These are phyloP conservation scores for Ailurus styani DNA, from an alignment of 2,113 vertebrate species.

Conservation along the genomic window DNA sequence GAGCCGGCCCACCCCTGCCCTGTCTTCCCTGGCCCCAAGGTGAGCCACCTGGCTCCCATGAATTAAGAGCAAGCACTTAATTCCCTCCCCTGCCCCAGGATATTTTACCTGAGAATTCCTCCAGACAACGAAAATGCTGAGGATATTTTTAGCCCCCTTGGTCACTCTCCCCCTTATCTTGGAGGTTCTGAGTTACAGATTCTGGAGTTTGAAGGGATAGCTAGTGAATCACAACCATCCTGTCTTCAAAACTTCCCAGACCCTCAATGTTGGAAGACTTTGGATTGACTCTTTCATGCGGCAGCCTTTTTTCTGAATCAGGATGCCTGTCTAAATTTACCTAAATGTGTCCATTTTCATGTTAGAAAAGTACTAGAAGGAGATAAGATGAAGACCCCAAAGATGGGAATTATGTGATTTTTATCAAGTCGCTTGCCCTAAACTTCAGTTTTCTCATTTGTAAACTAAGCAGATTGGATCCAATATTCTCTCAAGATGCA, in stretches of 20 bases:
- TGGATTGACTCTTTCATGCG: neutral
- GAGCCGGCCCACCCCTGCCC: neutral
- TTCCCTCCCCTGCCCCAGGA: neutral
- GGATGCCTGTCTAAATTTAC: neutral
- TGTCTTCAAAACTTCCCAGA: neutral
- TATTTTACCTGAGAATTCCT: neutral
- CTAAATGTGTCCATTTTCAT: neutral
- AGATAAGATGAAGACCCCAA: neutral
- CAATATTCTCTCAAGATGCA: neutral
- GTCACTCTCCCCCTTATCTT: neutral
- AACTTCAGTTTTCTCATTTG: neutral
- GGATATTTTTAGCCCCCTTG: neutral
- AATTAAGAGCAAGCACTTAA: neutral
- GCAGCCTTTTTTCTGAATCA: neutral
- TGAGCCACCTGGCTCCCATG: neutral
- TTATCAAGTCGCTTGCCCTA: neutral
- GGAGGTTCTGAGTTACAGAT: neutral
- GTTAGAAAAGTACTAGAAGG: neutral
- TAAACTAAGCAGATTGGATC: neutral
- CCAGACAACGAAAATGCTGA: neutral
- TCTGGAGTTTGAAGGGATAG: neutral
- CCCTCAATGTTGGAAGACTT: neutral
- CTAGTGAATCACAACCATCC: neutral
- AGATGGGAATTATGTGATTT: neutral
- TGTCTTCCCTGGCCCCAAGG: constrained; percentile 24